These are phyloP conservation scores for Leucopsar rothschildi DNA, from an alignment of 2,113 vertebrate species.

Conservation along the genomic window DNA sequence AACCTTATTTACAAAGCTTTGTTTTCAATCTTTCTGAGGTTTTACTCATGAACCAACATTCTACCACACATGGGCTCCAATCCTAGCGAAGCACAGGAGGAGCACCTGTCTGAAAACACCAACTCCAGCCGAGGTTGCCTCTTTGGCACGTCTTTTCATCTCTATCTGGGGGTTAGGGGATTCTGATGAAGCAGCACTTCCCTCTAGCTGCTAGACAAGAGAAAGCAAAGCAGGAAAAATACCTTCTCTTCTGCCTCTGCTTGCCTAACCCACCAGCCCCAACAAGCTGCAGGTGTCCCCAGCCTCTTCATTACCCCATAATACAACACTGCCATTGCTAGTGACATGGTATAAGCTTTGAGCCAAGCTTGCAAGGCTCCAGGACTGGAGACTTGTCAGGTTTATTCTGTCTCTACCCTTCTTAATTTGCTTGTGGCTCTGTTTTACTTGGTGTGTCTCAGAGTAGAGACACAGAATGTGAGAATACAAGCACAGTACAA, in stretches of 20 bases:
- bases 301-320: background rate
- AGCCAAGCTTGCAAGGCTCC: background rate
- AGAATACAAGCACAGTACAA: background rate
- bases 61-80: background rate
- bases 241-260: background rate
- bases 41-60: background rate
- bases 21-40: background rate
- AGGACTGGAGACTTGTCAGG: background rate
- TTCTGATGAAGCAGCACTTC: background rate
- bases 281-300: background rate
- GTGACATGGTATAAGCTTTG: background rate
- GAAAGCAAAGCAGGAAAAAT: background rate
- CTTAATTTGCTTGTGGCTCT: background rate
- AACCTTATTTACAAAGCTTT: background rate
- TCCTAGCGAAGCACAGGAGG: background rate
- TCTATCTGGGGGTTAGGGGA: rapidly evolving
- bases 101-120: background rate
- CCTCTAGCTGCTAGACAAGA: slow-evolving; percentile 4
- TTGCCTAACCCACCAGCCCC: background rate
- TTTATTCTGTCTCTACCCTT: background rate
- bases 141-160: background rate
- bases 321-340: background rate
- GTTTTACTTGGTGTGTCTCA: background rate
- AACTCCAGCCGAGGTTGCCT: background rate
- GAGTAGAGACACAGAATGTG: rapidly evolving